Evolutionary conservation across 2,888 invertebrate genomes (phyloP), one percentile per base, ranked within the genome.

Genomic region (Ferrisia virgata): DNA sequence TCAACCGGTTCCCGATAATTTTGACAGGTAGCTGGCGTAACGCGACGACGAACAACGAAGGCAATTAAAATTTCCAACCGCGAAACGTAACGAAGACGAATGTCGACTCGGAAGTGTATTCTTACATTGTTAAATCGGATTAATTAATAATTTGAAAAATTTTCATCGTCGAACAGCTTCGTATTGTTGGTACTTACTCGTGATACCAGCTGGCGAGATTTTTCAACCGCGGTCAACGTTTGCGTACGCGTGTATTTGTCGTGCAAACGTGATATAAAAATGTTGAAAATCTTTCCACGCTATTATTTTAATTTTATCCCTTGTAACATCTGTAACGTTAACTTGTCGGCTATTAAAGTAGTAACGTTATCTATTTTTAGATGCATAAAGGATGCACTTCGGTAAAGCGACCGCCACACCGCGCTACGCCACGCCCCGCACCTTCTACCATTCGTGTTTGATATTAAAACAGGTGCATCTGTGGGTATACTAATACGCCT

Each of bases 281-380:
- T 31, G 64, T 64, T 64, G 15, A 36, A 76, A 76, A 76, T 76
- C 72, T 76, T 18, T 33, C 18, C 36, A 36, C 72, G 31, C 72
- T 76, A 36, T 76, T 33, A 76, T 76, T 76, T 76, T 76, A 33
- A 33, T 76, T 76, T 76, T 36, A 33, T 76, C 36, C 25, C 28
- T 31, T 15, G 72, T 18, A 76, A 76, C 72, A 76, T 76, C 72
- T 76, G 72, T 76, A 76, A 36, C 18, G 36, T 76, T 36, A 76
- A 69, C n/a, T 76, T 76, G 72, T 69, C 15, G 69, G 28, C 72
- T 76, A 76, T 76, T 76, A 76, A 76, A 76, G 33, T 76, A 76
- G 31, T 36, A 22, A 36, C 72, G 72, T 33, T 76, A 64, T 76
- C 36, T 76, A 76, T 76, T 76, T 76, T 76, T 76, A 76, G 72